Conservation (phyloP, 2,888 invertebrate species). For the Agrochola circellaris region DNA sequence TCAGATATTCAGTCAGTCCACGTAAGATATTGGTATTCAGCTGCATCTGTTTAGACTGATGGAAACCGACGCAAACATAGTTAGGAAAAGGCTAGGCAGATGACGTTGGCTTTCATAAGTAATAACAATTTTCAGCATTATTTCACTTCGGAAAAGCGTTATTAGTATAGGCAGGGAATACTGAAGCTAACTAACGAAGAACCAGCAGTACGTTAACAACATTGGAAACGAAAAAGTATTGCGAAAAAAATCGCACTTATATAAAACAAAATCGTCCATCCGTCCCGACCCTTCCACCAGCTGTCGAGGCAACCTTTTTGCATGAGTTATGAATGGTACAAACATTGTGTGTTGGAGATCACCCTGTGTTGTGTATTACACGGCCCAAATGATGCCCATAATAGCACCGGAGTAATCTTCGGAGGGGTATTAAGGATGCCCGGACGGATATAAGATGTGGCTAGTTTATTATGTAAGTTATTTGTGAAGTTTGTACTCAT, state of each 20-base stretch:
- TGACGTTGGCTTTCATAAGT: neutral
- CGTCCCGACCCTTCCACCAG: conserved; percentile 29
- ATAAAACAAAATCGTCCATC: conserved; percentile 9
- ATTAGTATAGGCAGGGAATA: neutral
- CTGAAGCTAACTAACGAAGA: neutral
- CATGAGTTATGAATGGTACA: conserved; percentile 66
- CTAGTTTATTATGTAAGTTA: conserved; percentile 9
- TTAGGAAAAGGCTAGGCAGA: no score
- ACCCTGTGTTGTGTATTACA: conserved; percentile 59
- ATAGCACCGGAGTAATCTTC: conserved; percentile 44
- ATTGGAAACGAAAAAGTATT: neutral
- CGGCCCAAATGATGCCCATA: conserved; percentile 55
- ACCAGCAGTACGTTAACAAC: no score
- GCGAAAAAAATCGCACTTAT: neutral
- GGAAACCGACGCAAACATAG: no score
- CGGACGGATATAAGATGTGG: conserved; percentile 5
- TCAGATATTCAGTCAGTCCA: neutral
- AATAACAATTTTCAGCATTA: neutral
- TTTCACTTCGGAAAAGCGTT: neutral
- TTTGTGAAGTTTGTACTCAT: neutral
- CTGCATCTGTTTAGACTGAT: no score
- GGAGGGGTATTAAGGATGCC: conserved; percentile 36
- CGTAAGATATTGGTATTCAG: neutral
- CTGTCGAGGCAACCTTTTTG: conserved; percentile 62
- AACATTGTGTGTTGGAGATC: conserved; percentile 55